Conservation (phyloP, 2,888 invertebrate genomes). For the Nineta flava region DNA sequence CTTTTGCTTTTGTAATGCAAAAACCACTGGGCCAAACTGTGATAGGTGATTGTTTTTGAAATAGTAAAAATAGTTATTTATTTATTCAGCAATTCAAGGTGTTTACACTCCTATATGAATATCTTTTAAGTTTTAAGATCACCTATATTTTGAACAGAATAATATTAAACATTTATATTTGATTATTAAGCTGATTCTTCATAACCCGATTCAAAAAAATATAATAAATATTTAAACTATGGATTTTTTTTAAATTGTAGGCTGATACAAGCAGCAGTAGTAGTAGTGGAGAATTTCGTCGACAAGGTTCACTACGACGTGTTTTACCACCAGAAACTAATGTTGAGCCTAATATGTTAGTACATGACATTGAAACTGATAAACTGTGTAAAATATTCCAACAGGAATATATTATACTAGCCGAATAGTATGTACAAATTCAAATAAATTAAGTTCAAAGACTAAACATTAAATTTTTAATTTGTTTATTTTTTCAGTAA, state of each 20-base stretch:
- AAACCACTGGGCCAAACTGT: no score
- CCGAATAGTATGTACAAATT: conserved; percentile 67
- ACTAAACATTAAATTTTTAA: not conserved
- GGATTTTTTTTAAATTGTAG: not conserved
- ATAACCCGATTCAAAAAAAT: no score
- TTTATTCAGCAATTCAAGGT: no score
- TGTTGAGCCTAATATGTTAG: conserved; percentile 41
- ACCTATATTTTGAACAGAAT: no score
- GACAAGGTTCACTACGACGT: conserved; percentile 39
- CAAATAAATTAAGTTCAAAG: not conserved
- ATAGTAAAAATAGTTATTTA: no score
- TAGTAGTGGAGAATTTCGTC: conserved; percentile 26
- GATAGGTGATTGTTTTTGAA: no score
- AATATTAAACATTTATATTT: no score
- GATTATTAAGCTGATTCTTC: no score
- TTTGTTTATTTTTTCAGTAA: conserved; percentile 41
- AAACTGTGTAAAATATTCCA: conserved; percentile 61
- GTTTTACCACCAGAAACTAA: conserved; percentile 34
- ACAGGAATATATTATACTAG: conserved; percentile 79
- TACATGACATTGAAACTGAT: conserved; percentile 35
- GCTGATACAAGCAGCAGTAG: not conserved
- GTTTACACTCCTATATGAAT: no score
- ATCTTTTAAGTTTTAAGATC: no score
- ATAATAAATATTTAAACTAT: not conserved
- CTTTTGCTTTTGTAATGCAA: no score